Percentiles rank a stretch among this genome's conserved stretches.
phyloP scores from a whole-genome alignment of 2,797 vertebrate genomes.

The Leontocebus nigricollis region DNA sequence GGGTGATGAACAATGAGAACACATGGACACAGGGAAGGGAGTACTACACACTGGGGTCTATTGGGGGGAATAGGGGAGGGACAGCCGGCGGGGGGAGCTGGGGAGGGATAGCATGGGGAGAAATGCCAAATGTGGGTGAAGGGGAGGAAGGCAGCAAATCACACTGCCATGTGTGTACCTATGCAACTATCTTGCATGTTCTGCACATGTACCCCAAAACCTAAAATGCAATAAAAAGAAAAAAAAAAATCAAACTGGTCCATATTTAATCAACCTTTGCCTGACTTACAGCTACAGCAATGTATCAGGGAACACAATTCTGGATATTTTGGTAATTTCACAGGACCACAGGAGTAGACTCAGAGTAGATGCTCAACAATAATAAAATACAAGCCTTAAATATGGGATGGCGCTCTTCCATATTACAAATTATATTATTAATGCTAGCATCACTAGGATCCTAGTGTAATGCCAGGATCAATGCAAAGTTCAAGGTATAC shows the following conservation, averaged over 20 bases:
- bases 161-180: no score
- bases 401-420: background rate
- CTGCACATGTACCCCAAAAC: no score
- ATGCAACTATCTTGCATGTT: no score
- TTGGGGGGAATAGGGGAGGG: no score
- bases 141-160: no score
- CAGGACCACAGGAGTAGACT: background rate
- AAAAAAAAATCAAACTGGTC: background rate
- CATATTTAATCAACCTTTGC: background rate
- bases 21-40: no score
- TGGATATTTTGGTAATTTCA: background rate
- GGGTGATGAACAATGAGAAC: no score
- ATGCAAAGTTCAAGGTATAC: background rate
- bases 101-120: no score
- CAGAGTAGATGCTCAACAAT: background rate
- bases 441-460: background rate
- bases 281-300: background rate
- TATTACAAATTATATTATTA: background rate
- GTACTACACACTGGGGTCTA: no score
- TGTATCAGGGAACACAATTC: constrained; percentile 2
- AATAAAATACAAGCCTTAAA: background rate
- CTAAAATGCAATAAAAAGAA: no score
- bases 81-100: no score
- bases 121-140: no score
- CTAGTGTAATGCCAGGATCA: background rate